These are phyloP conservation scores for Hyposmocoma kahamanoa DNA, from an alignment of 1,140 invertebrate genomes.

Conservation along the genomic window DNA sequence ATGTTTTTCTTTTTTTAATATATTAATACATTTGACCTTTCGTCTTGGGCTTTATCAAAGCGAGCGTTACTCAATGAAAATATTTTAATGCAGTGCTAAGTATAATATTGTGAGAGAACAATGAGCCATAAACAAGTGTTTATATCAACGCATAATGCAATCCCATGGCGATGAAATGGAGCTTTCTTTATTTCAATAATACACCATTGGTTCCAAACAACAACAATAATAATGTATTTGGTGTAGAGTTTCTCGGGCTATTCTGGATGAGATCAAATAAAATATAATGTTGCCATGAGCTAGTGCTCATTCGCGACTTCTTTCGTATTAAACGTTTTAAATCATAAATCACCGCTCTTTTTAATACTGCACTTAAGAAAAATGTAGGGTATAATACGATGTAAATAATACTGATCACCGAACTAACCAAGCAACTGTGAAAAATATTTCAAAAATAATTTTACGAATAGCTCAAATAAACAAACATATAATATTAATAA, in stretches of 20 bases:
- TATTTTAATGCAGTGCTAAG: slow-evolving; percentile 56
- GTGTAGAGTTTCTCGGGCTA: slow-evolving; percentile 24
- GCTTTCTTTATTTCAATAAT: slow-evolving; percentile 46
- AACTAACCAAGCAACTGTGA: too few relatives aligned
- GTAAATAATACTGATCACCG: too few relatives aligned
- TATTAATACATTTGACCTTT: slow-evolving; percentile 42
- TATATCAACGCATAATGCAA: slow-evolving; percentile 57
- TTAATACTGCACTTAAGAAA: too few relatives aligned
- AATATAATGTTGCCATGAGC: too few relatives aligned
- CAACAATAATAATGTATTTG: slow-evolving; percentile 20
- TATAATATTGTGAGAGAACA: slow-evolving; percentile 52
- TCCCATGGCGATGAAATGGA: slow-evolving; percentile 36
- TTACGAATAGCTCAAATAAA: too few relatives aligned
- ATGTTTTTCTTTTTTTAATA: slow-evolving; percentile 41
- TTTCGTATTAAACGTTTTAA: too few relatives aligned
- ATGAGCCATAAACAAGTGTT: slow-evolving; percentile 58
- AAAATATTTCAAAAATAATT: too few relatives aligned
- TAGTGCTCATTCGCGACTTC: too few relatives aligned
- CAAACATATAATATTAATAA: too few relatives aligned
- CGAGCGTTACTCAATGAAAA: slow-evolving; percentile 37
- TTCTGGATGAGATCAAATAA: not conserved
- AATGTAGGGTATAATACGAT: too few relatives aligned
- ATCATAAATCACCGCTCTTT: too few relatives aligned
- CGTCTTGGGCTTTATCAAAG: slow-evolving; percentile 32
- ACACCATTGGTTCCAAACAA: slow-evolving; percentile 6